These are phyloP conservation scores for Pseudois nayaur DNA, from an alignment of 2,113 vertebrate species.

Conservation along the genomic window DNA sequence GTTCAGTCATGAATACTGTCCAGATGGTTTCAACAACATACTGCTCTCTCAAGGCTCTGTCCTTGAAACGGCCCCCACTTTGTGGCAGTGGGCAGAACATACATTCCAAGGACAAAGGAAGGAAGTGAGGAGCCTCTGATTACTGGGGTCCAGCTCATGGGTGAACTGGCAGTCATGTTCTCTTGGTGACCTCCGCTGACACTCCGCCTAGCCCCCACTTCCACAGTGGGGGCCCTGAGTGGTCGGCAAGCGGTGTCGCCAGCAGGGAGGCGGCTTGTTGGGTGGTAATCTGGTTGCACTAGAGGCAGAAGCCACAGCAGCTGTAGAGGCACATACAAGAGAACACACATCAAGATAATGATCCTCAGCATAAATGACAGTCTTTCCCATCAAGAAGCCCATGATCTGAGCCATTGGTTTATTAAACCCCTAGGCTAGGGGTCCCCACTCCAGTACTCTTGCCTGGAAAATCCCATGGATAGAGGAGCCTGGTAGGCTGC, in stretches of 20 bases:
- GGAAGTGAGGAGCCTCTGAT: background rate
- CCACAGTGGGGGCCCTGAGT: background rate
- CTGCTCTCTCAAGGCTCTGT: background rate
- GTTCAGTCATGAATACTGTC: background rate
- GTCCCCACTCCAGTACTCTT: too few species aligned
- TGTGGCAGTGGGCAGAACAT: background rate
- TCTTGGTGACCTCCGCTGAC: background rate
- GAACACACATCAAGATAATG: background rate
- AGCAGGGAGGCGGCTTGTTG: background rate
- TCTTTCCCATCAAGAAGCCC: background rate
- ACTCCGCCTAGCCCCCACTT: background rate
- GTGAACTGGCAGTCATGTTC: background rate
- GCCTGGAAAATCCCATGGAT: too few species aligned
- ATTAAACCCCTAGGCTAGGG: background rate
- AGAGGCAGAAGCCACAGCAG: background rate
- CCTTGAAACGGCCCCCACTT: background rate
- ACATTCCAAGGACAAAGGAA: background rate
- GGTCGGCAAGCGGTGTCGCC: background rate
- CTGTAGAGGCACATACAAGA: background rate
- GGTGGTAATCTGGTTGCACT: background rate
- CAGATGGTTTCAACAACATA: background rate
- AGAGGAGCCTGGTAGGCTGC: too few species aligned
- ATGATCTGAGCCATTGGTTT: background rate
- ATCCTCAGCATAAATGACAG: background rate
- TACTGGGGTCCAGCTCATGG: background rate